These are phyloP conservation scores for Drosophila parthenogenetica DNA, from an alignment of 2,888 invertebrate genomes.

Conservation along the genomic window DNA sequence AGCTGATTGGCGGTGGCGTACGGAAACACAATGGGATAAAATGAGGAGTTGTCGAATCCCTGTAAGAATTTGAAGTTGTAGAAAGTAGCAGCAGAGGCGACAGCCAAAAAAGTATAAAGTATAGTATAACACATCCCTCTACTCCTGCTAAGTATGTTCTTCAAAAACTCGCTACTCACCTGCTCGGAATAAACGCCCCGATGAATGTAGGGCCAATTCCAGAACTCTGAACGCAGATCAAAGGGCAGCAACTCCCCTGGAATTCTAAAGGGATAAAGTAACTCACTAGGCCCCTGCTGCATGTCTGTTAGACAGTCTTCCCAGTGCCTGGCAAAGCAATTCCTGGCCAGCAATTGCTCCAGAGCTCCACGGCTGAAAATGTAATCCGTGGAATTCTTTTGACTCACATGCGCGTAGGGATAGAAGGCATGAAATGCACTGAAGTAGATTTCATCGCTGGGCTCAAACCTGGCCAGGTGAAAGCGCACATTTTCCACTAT, in stretches of 20 bases:
- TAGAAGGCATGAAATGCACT: constrained; percentile 92
- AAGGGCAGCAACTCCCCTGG: constrained; percentile 96
- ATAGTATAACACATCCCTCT: too few species aligned
- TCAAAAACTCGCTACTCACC: too few species aligned
- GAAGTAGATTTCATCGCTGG: constrained; percentile 92
- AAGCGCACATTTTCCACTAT: constrained; percentile 97
- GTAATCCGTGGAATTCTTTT: constrained; percentile 97
- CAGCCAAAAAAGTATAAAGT: too few species aligned
- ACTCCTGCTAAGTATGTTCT: too few species aligned
- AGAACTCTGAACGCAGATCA: constrained; percentile 91
- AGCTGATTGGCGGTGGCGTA: constrained; percentile 95
- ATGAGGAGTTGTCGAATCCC: constrained; percentile 89
- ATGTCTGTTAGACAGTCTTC: constrained; percentile 93
- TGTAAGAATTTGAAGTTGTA: constrained; percentile 35
- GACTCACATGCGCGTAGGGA: constrained; percentile 89
- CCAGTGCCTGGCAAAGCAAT: constrained; percentile 92
- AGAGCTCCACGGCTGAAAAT: constrained; percentile 94
- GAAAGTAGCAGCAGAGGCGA: too few species aligned
- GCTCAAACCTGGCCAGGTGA: constrained; percentile 91
- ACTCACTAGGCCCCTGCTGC: constrained; percentile 89
- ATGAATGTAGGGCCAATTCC: constrained; percentile 98
- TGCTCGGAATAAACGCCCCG: constrained; percentile 91
- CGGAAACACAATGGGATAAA: constrained; percentile 97
- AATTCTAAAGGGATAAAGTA: constrained; percentile 95
- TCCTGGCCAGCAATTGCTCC: constrained; percentile 89